Conservation (phyloP, 2,888 invertebrate genomes). For the Desoria tigrina region DNA sequence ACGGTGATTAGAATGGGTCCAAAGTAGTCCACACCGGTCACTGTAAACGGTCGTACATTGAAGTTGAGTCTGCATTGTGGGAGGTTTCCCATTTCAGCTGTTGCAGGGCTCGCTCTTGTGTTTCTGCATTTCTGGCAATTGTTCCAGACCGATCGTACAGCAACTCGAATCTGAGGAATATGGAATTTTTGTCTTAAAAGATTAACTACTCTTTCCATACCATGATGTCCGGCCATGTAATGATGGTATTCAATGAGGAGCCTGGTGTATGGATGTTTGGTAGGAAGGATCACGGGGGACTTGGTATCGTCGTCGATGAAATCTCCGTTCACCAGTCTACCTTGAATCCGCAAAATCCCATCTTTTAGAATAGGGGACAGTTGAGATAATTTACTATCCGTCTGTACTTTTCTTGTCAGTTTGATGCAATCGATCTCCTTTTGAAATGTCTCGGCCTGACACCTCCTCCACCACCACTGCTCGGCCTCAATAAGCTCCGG, state of each 20-base stretch:
- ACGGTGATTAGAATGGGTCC: constrained; percentile 16
- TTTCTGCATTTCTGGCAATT: constrained; percentile 13
- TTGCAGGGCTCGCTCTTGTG: background rate
- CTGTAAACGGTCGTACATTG: constrained; percentile 15
- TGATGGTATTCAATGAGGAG: constrained; percentile 11
- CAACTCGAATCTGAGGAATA: constrained; percentile 9
- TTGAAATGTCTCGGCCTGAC: background rate
- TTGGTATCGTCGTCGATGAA: background rate
- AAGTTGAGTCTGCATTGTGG: constrained; percentile 3
- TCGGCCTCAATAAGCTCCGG: background rate
- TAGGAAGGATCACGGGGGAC: background rate
- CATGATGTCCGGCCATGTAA: constrained; percentile 1
- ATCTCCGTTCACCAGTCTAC: background rate
- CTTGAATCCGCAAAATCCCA: background rate
- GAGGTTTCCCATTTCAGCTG: constrained; percentile 25
- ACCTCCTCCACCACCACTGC: background rate
- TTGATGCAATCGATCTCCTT: background rate
- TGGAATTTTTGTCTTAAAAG: constrained; percentile 15
- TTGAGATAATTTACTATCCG: background rate
- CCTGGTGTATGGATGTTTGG: background rate
- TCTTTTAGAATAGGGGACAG: background rate
- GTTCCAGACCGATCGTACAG: constrained; percentile 7
- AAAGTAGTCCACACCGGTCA: constrained; percentile 19
- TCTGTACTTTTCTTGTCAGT: background rate
- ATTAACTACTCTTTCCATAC: constrained; percentile 16